Conservation (phyloP, 2,888 invertebrate species). For the Chymomyza amoena region DNA sequence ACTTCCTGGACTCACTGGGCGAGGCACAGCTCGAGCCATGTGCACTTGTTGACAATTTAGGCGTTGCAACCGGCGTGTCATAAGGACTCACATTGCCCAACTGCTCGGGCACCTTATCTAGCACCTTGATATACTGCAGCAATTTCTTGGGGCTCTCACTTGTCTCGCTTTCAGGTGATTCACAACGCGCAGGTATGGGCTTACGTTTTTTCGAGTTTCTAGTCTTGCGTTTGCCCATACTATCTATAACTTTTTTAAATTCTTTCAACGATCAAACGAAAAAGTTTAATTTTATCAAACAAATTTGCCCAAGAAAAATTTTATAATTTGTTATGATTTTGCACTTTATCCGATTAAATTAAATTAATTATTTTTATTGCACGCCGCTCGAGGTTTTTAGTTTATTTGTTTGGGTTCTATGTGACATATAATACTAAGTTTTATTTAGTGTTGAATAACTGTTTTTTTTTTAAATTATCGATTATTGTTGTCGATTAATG, state of each 20-base stretch:
- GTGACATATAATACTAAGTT: neutral
- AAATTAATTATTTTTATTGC: no score
- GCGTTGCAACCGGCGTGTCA: neutral
- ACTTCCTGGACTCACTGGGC: neutral
- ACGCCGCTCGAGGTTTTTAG: no score
- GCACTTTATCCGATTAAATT: no score
- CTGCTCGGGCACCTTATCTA: slow-evolving; percentile 10
- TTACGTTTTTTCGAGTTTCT: neutral
- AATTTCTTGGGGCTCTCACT: slow-evolving; percentile 20
- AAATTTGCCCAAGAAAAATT: no score
- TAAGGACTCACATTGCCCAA: neutral
- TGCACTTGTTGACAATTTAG: neutral
- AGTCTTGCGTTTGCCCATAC: slow-evolving; percentile 14
- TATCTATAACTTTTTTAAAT: neutral
- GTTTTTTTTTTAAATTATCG: neutral
- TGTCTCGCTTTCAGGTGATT: neutral
- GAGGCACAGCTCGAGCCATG: neutral
- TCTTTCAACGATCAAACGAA: neutral
- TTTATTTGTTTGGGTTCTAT: neutral
- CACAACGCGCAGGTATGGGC: neutral
- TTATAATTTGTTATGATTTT: no score
- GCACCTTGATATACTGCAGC: slow-evolving; percentile 18
- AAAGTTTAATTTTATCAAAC: no score
- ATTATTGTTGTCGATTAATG: neutral
- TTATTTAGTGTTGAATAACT: neutral